A percentile compares a stretch with the other conserved stretches of the same genome.
Conservation (phyloP, 2,113 vertebrate species). For the Panurus biarmicus region DNA sequence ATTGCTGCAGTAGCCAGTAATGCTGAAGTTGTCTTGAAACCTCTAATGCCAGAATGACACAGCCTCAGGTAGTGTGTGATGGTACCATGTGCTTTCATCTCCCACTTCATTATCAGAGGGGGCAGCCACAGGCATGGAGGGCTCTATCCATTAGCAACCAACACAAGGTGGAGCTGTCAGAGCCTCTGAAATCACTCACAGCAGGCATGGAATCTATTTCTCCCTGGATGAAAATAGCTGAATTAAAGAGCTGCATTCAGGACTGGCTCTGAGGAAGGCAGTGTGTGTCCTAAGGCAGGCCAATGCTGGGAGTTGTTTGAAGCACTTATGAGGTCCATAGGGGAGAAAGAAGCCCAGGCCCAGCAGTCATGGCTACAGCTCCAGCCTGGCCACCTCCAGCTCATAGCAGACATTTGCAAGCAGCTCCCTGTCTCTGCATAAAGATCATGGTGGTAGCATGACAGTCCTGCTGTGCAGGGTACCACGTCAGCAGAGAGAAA, state of each 20-base stretch:
- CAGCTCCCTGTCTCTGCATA: neutral
- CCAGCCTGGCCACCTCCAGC: neutral
- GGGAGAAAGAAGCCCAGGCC: neutral
- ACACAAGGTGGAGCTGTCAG: neutral
- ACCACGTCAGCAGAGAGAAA: rapidly evolving
- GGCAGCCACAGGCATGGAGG: neutral
- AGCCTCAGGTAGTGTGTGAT: neutral
- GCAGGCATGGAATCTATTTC: neutral
- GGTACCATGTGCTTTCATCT: neutral
- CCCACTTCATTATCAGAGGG: neutral
- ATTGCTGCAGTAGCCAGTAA: neutral
- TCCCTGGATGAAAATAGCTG: neutral
- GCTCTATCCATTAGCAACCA: neutral
- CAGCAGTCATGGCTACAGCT: neutral
- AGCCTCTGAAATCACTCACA: neutral
- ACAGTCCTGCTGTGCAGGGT: neutral
- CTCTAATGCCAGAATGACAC: neutral
- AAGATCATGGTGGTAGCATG: neutral
- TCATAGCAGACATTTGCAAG: neutral
- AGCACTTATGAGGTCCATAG: neutral
- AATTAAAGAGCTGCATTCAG: neutral
- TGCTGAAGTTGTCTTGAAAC: neutral
- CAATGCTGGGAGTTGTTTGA: neutral
- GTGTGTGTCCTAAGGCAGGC: neutral
- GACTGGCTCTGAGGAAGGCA: neutral